These are phyloP conservation scores for Microtus montanus DNA, from an alignment of 2,113 vertebrate species.

Conservation along the genomic window DNA sequence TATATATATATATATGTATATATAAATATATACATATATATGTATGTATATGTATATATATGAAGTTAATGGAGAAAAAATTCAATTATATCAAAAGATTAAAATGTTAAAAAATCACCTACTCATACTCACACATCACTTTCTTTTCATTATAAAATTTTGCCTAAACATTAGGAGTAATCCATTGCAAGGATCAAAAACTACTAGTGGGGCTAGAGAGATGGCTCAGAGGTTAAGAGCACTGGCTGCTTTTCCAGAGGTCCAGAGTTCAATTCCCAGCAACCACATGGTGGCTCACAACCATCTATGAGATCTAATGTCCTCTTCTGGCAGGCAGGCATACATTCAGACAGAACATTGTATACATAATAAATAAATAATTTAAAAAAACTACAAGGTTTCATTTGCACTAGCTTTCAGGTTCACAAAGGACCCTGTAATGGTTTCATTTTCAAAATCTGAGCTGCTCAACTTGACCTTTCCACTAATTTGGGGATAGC, in stretches of 20 bases:
- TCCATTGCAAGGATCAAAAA: not conserved
- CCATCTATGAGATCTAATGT: no score
- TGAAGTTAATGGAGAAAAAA: not conserved
- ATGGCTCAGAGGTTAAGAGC: no score
- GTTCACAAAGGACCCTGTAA: not conserved
- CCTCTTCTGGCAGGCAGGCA: no score
- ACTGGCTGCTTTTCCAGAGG: no score
- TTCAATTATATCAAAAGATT: not conserved
- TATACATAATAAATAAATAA: no score
- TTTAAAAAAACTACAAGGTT: not conserved
- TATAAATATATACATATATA: no score
- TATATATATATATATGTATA: no score
- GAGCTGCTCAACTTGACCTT: not conserved
- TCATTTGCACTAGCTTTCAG: not conserved
- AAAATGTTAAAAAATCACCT: not conserved
- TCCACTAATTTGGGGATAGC: not conserved
- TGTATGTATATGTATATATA: no score
- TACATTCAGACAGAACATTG: no score
- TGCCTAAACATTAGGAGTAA: not conserved
- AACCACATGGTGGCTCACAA: no score
- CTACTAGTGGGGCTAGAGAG: not conserved
- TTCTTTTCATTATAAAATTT: slow-evolving; percentile 11
- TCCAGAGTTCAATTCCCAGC: no score
- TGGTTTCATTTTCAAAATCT: slow-evolving; percentile 2
- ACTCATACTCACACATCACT: not conserved